Conservation (phyloP, 2,797 vertebrate species). For the Schizopygopsis malacanthus region DNA sequence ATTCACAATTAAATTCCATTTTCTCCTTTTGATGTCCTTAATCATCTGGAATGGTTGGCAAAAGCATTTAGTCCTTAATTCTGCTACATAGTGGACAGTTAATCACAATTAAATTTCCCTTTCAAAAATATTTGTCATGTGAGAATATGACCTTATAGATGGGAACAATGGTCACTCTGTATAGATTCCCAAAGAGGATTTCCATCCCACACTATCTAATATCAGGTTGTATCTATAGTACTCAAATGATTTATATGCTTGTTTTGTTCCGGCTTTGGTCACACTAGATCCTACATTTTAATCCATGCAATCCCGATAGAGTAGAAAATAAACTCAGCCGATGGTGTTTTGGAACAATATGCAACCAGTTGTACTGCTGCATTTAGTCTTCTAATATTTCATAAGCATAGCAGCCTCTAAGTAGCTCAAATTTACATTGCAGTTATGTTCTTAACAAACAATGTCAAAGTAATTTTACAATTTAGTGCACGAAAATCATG, state of each 20-base stretch:
- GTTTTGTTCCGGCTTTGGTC: constrained; percentile 44
- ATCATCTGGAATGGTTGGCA: background rate
- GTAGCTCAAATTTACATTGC: background rate
- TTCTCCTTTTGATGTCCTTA: background rate
- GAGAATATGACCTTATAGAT: constrained; percentile 42
- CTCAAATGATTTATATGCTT: constrained; percentile 9
- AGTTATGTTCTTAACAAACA: background rate
- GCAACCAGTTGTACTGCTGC: background rate
- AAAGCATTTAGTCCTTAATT: background rate
- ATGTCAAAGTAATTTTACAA: constrained; percentile 20
- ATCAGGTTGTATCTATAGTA: constrained; percentile 13
- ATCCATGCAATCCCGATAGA: constrained; percentile 21
- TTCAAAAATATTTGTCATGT: constrained; percentile 45
- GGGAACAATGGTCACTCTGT: constrained; percentile 21
- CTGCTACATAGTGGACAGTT: background rate
- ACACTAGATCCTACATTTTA: constrained; percentile 37
- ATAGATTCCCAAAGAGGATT: background rate
- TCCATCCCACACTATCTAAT: background rate
- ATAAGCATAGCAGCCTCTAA: constrained; percentile 28
- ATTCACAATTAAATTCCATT: background rate
- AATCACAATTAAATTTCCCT: constrained; percentile 27
- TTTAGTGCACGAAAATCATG: background rate
- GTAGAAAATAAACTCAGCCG: constrained; percentile 42
- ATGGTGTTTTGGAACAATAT: constrained; percentile 42
- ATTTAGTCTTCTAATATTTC: constrained; percentile 44